Evolutionary conservation across 2,888 invertebrate species (phyloP).

Genomic region (Didymodactylos carnosus): DNA sequence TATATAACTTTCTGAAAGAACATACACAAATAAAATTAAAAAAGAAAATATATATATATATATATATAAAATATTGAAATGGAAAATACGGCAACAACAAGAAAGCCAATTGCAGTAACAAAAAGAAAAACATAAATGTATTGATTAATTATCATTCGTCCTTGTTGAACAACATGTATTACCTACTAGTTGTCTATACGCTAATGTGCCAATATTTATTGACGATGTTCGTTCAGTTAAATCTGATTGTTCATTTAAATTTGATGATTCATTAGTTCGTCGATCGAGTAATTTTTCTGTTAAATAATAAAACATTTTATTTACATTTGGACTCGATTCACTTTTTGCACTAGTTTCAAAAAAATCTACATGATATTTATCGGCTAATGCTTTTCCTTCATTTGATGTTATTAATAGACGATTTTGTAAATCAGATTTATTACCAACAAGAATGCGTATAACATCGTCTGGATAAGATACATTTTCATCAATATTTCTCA

Average conservation of each 20-base stretch:
- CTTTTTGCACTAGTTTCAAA: conserved; percentile 84
- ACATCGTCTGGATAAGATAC: conserved; percentile 96
- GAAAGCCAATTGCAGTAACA: no score
- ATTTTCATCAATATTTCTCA: conserved; percentile 81
- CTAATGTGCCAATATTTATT: neutral
- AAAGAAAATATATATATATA: no score
- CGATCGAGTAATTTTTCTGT: neutral
- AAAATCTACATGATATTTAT: conserved; percentile 72
- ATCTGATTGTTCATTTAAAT: neutral
- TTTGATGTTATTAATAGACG: conserved; percentile 69
- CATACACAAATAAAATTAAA: no score
- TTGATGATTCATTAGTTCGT: no score
- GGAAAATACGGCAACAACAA: no score
- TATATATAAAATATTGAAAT: no score
- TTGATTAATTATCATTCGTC: neutral
- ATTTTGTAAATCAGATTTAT: conserved; percentile 84
- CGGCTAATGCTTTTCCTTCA: conserved; percentile 60
- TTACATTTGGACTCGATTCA: neutral
- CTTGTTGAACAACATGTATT: neutral
- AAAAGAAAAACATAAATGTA: neutral
- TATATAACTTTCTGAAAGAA: no score
- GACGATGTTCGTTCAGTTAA: neutral
- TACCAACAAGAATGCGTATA: conserved; percentile 83
- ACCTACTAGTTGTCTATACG: neutral
- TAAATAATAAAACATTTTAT: neutral